A percentile compares a stretch with the other conserved stretches of the same genome.
phyloP scores from a whole-genome alignment of 2,113 vertebrate species.

The Mystacornis crossleyi region DNA sequence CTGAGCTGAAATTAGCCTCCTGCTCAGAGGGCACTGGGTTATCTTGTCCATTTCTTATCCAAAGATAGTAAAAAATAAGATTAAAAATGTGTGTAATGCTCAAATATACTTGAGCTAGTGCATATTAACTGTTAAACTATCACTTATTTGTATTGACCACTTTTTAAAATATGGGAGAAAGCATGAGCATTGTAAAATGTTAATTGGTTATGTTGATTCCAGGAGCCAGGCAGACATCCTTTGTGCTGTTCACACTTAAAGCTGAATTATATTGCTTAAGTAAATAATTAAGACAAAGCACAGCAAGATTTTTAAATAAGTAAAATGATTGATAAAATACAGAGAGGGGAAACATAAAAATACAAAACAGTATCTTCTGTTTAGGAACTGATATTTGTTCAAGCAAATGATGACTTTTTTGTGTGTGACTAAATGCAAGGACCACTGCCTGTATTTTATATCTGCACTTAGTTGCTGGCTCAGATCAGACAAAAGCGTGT shows the following conservation, averaged over 20 bases:
- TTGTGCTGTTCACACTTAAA: conserved; percentile 28
- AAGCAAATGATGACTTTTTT: neutral
- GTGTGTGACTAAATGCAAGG: neutral
- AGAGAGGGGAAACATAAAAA: neutral
- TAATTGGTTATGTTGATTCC: neutral
- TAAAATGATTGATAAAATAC: neutral
- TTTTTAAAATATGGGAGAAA: neutral
- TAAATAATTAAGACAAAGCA: neutral
- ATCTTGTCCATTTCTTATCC: neutral
- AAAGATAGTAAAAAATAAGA: neutral
- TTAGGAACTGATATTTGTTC: neutral
- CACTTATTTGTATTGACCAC: neutral
- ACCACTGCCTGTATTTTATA: neutral
- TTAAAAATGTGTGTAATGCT: neutral
- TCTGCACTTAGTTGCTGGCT: neutral
- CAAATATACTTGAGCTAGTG: neutral
- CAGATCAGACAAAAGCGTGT: neutral
- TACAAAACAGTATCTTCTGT: neutral
- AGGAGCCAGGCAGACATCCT: neutral
- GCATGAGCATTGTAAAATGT: neutral
- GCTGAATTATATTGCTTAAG: neutral
- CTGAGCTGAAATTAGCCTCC: neutral
- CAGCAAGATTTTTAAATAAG: neutral
- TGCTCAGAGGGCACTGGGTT: neutral
- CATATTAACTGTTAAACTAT: neutral